Evolutionary conservation across 1,140 invertebrate genomes (phyloP).

Genomic region (Saxidomus purpurata): DNA sequence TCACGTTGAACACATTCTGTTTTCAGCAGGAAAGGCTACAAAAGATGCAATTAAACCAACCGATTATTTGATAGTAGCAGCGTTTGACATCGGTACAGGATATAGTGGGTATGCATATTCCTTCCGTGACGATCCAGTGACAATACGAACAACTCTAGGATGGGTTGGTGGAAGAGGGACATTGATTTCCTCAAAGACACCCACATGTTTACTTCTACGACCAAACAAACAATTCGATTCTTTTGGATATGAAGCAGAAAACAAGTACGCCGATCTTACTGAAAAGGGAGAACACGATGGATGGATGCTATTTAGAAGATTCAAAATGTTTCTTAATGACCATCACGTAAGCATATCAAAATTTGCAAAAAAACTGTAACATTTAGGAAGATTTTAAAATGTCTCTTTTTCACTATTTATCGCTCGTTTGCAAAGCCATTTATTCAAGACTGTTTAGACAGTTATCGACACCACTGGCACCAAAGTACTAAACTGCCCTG

Average conservation of each 20-base stretch:
- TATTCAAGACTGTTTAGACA: too few species aligned
- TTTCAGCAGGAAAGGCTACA: too few species aligned
- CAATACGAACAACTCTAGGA: conserved; percentile 21
- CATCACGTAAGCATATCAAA: neutral
- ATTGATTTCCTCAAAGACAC: conserved; percentile 33
- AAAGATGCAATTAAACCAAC: too few species aligned
- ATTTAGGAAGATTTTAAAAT: too few species aligned
- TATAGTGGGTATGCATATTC: conserved; percentile 47
- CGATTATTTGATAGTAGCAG: neutral
- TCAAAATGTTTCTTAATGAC: conserved; percentile 52
- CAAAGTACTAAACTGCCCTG: too few species aligned
- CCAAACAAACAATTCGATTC: conserved; percentile 25
- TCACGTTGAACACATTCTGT: too few species aligned
- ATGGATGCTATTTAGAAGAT: conserved; percentile 42
- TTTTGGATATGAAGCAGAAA: conserved; percentile 59
- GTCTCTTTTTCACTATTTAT: too few species aligned
- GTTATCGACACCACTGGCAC: too few species aligned
- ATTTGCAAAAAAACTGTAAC: too few species aligned
- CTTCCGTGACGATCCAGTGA: conserved; percentile 8
- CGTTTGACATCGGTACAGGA: conserved; percentile 44
- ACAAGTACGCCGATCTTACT: conserved; percentile 26
- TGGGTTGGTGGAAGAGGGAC: neutral
- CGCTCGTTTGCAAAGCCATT: too few species aligned
- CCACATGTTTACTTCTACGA: conserved; percentile 13
- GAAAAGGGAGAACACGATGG: conserved; percentile 1